Base-by-base conservation (phyloP, 53 echinoderm and acorn worm species). In the Astropecten irregularis region DNA sequence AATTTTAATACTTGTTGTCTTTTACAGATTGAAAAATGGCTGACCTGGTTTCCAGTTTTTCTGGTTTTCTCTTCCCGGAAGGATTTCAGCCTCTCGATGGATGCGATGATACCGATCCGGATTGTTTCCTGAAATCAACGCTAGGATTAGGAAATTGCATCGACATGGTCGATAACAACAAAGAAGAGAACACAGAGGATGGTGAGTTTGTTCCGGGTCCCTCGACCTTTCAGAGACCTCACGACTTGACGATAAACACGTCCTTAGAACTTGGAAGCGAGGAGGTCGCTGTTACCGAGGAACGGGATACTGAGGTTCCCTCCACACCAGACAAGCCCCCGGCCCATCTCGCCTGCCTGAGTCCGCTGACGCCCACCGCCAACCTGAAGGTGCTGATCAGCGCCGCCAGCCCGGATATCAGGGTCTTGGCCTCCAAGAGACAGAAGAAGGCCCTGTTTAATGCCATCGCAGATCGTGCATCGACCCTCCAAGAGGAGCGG, bases 361-460 rank as follows among this genome's bases (percentile, higher is more conserved):
- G 68, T 49, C 97, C 97, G 6, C 44, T 97, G 39, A 94, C 94
- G 16, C 97, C 97, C 19, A 94, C 94, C 18, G 87, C 97, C 16
- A 97, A 94, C 68, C 90, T 97, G 23, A 97, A 97, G 68, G 89
- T 97, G 38, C 81, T 97, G 30, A 85, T 92, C 18, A 94, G 90
- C 34, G 94, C 88, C 1, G 86, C 85, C 44, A 92, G 92, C 34
- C 97, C 94, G 0, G 90, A 94, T 39, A 94, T 94, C 39, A 82
- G 94, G 3, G 91, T 73, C 69, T 39, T 93, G 74, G 96, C 91
- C 52, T 93, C 93, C 18, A 88, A 76, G 19, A 73, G 92, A 40
- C 92, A 89, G 74, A 88, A 88, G 52, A 88, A 89, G 70, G 67
- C 88, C 1, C 66, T 95, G 3, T 95, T 95, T 74, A 63, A 89